phyloP scores from a whole-genome alignment of 1,140 invertebrate species.

The Chymomyza costata region DNA sequence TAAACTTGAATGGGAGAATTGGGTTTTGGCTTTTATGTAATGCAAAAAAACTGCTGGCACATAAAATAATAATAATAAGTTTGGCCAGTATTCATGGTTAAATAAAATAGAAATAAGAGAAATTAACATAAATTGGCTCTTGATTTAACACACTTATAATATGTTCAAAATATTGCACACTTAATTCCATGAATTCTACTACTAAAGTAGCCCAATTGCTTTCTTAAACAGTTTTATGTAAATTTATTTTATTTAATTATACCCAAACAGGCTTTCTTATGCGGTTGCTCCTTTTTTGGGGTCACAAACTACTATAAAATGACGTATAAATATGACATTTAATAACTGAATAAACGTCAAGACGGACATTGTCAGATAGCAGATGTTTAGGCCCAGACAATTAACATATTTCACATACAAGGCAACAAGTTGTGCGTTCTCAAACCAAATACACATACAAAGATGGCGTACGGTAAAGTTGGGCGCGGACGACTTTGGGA shows the following conservation, averaged over 20 bases:
- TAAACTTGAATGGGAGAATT: constrained; percentile 41
- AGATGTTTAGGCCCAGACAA: constrained; percentile 35
- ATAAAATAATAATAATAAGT: constrained; percentile 39
- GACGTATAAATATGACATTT: constrained; percentile 40
- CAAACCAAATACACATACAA: constrained; percentile 12
- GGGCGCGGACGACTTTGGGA: too few species aligned
- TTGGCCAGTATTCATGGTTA: too few species aligned
- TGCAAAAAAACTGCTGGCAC: too few species aligned
- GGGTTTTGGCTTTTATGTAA: background rate
- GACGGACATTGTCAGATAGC: constrained; percentile 8
- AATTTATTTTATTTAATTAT: constrained; percentile 51
- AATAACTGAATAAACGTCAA: constrained; percentile 51
- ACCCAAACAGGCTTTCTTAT: constrained; percentile 28
- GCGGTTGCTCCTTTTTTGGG: constrained; percentile 9
- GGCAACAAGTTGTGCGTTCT: constrained; percentile 50
- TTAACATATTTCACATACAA: constrained; percentile 50
- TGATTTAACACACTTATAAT: too few species aligned
- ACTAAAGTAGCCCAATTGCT: constrained; percentile 23
- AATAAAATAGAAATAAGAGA: too few species aligned
- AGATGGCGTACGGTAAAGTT: too few species aligned
- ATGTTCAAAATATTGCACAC: constrained; percentile 19
- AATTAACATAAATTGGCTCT: constrained; percentile 35
- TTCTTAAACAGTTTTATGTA: constrained; percentile 39
- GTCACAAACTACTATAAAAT: too few species aligned
- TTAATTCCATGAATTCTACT: too few species aligned